These are phyloP conservation scores for Dasyurus viverrinus DNA, from an alignment of 2,113 vertebrate genomes.

Conservation along the genomic window DNA sequence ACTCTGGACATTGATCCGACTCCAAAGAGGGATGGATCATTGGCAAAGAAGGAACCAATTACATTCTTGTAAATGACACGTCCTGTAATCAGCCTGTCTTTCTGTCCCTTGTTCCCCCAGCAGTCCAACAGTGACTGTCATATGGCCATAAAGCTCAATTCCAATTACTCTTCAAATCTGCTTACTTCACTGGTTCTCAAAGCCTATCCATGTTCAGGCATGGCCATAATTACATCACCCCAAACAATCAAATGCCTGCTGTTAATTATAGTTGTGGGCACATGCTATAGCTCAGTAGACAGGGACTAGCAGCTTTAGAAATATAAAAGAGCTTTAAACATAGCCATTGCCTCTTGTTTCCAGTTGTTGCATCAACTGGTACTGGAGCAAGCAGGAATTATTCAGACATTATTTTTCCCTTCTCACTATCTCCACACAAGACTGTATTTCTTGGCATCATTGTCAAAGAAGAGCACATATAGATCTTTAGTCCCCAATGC, in stretches of 20 bases:
- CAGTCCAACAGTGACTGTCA: neutral
- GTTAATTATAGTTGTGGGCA: slow-evolving; percentile 18
- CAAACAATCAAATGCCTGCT: neutral
- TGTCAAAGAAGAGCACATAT: neutral
- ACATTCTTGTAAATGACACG: slow-evolving; percentile 35
- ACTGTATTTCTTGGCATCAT: neutral
- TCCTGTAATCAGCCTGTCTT: neutral
- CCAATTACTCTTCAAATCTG: neutral
- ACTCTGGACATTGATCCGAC: slow-evolving; percentile 54
- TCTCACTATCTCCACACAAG: neutral
- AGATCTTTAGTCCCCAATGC: neutral
- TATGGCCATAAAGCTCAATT: neutral
- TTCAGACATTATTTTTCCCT: neutral
- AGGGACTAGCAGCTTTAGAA: neutral
- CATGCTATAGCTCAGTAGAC: neutral
- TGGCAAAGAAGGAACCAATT: slow-evolving; percentile 46
- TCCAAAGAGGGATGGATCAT: slow-evolving; percentile 3
- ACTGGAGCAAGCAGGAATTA: neutral
- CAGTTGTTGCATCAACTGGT: neutral
- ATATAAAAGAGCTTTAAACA: neutral
- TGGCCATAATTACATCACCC: neutral
- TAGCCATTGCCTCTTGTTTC: neutral
- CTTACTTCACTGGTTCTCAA: neutral
- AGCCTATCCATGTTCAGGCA: no score
- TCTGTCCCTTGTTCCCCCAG: neutral